These are phyloP conservation scores for Plusia festucae DNA, from an alignment of 2,888 invertebrate genomes.

Conservation along the genomic window DNA sequence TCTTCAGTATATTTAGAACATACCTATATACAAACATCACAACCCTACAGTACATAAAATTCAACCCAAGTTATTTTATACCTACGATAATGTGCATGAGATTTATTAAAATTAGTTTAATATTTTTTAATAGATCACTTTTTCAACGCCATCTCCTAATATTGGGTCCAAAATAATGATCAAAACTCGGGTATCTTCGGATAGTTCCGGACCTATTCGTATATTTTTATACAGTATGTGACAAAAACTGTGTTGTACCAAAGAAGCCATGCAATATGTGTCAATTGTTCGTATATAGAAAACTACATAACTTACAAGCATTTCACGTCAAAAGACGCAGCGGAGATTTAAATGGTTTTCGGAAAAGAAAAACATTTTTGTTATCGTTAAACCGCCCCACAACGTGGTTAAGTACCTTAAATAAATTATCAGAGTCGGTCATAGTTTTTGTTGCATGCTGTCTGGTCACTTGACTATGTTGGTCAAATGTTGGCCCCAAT, in stretches of 20 bases:
- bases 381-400: too few species aligned
- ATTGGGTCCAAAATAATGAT: not conserved
- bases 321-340: too few species aligned
- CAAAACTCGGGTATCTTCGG: not conserved
- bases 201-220: not conserved
- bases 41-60: not conserved
- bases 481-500: slow-evolving; percentile 24
- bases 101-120: not conserved
- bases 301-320: too few species aligned
- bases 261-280: too few species aligned
- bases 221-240: too few species aligned
- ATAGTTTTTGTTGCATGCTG: too few species aligned
- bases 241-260: not conserved
- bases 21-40: not conserved
- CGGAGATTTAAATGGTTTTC: too few species aligned
- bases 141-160: not conserved
- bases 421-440: too few species aligned
- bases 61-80: not conserved
- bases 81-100: not conserved
- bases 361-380: too few species aligned
- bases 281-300: too few species aligned
- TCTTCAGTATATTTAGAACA: not conserved
- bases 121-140: not conserved
- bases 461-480: too few species aligned
- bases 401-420: too few species aligned